Evolutionary conservation across 2,888 invertebrate genomes (phyloP).

Genomic region (Clivina fossor): DNA sequence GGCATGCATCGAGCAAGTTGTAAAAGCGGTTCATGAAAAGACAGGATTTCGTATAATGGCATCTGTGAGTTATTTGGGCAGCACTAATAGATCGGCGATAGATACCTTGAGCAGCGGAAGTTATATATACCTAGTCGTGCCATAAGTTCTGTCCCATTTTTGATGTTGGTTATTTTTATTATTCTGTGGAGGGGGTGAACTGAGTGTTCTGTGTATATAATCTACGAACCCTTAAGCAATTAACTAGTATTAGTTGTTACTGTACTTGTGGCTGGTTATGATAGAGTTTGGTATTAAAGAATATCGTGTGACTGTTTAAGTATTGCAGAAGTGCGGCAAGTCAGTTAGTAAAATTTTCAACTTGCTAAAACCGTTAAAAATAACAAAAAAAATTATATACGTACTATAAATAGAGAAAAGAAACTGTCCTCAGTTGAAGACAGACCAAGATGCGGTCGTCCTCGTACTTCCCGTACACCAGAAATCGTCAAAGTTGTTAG

Average conservation of each 20-base stretch:
- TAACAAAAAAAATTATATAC: conserved; percentile 5
- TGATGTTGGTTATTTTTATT: no score
- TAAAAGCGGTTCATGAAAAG: neutral
- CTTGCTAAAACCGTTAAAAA: conserved; percentile 14
- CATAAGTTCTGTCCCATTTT: no score
- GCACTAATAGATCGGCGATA: neutral
- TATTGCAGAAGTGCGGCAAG: conserved; percentile 9
- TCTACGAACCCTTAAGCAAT: no score
- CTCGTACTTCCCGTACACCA: conserved; percentile 12
- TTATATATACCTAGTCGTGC: no score
- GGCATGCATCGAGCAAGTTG: neutral
- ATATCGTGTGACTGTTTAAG: conserved; percentile 7
- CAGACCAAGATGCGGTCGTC: conserved; percentile 18
- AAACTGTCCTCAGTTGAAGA: conserved; percentile 6
- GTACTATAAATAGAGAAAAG: conserved; percentile 3
- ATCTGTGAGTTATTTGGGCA: neutral
- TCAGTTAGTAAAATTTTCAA: conserved; percentile 9
- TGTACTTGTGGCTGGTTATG: no score
- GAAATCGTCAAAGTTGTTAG: conserved; percentile 16
- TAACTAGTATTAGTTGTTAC: no score
- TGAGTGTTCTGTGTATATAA: no score
- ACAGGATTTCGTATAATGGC: neutral
- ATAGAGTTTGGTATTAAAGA: conserved; percentile 13
- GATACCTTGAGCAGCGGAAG: neutral
- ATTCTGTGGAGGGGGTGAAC: no score